A percentile compares a stretch with the other conserved stretches of the same genome.
These are phyloP conservation scores for Microplitis deprimator DNA, from an alignment of 2,888 invertebrate species.

Conservation along the genomic window DNA sequence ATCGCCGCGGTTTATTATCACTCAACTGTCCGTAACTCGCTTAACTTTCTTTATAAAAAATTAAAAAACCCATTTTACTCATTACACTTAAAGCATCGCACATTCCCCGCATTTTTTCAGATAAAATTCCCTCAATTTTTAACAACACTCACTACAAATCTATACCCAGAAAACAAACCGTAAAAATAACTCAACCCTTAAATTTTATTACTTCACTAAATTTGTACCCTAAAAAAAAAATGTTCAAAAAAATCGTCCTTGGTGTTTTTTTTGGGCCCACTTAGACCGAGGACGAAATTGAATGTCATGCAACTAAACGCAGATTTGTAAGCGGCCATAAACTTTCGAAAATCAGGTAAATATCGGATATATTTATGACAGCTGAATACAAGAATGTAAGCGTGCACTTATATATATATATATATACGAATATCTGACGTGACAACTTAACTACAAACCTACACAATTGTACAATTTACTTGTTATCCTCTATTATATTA, in stretches of 20 bases:
- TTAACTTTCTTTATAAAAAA: no score
- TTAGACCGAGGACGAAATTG: no score
- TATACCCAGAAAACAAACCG: neutral
- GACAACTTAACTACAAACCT: neutral
- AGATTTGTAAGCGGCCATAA: neutral
- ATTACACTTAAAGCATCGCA: no score
- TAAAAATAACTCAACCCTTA: neutral
- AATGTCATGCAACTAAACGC: no score
- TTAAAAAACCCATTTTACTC: no score
- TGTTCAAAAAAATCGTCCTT: slow-evolving; percentile 30
- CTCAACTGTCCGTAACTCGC: no score
- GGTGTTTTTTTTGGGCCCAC: slow-evolving; percentile 14
- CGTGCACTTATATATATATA: neutral
- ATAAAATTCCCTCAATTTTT: no score
- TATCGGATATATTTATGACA: neutral
- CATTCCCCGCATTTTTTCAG: no score
- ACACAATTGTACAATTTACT: neutral
- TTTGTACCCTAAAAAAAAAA: no score
- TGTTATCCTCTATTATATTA: neutral
- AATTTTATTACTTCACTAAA: neutral
- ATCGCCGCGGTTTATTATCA: no score
- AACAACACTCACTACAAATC: no score
- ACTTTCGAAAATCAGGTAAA: slow-evolving; percentile 27
- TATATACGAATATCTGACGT: no score
- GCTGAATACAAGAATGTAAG: neutral